Evolutionary conservation across 2,113 vertebrate species (phyloP).

Genomic region (Rhinopomastus cyanomelas): DNA sequence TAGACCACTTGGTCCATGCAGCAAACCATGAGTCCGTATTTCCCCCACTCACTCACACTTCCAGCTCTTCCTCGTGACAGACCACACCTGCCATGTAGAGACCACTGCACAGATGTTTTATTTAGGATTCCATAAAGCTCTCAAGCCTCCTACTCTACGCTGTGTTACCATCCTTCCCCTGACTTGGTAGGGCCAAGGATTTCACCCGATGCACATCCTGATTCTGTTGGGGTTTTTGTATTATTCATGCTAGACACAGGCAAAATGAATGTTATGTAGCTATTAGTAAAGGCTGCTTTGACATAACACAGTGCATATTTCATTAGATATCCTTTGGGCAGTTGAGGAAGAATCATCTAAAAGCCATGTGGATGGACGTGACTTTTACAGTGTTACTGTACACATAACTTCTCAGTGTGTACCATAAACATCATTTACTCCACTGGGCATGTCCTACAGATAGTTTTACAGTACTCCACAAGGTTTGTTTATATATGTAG

Average conservation of each 20-base stretch:
- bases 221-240: background rate
- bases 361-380: background rate
- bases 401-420: background rate
- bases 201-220: background rate
- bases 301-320: constrained; percentile 16
- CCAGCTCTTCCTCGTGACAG: background rate
- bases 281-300: background rate
- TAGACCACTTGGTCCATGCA: background rate
- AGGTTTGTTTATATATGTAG: background rate
- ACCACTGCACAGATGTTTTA: background rate
- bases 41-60: background rate
- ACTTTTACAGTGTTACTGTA: background rate
- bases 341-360: constrained; percentile 23
- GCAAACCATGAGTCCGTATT: background rate
- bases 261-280: background rate
- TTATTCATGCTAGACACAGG: background rate
- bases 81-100: fast-evolving
- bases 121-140: background rate
- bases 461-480: background rate
- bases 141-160: background rate
- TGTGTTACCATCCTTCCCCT: background rate
- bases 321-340: constrained; percentile 2
- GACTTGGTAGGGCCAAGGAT: background rate
- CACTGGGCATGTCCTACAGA: background rate
- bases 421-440: background rate